Evolutionary conservation across 2,888 invertebrate species (phyloP).

Genomic region (Conus canariensis): DNA sequence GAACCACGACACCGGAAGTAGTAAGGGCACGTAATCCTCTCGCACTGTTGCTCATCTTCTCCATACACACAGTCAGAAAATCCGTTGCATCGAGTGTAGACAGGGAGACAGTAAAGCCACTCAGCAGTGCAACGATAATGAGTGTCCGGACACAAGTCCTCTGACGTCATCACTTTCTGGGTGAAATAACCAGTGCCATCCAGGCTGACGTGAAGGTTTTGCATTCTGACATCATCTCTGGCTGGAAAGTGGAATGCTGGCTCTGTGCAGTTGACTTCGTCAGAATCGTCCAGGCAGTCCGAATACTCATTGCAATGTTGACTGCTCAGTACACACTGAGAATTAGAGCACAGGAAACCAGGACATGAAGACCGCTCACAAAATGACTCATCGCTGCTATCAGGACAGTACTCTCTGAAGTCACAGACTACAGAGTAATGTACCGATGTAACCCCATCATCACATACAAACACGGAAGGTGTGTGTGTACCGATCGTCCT

Average conservation of each 20-base stretch:
- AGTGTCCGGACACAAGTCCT: not conserved
- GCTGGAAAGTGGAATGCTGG: not conserved
- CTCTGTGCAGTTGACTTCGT: not conserved
- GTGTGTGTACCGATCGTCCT: too few species aligned
- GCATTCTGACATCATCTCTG: not conserved
- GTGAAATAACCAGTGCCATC: not conserved
- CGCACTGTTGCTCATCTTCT: not conserved
- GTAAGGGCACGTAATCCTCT: not conserved
- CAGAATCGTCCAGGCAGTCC: slow-evolving; percentile 21
- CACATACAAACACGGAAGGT: too few species aligned
- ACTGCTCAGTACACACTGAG: not conserved
- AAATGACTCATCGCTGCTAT: not conserved
- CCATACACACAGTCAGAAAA: not conserved
- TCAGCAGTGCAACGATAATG: not conserved
- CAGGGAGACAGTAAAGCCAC: not conserved
- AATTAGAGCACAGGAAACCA: not conserved
- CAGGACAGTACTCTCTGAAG: slow-evolving; percentile 13
- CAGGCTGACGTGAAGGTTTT: not conserved
- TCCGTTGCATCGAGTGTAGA: slow-evolving; percentile 9
- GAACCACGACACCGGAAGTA: not conserved
- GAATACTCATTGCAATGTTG: slow-evolving; percentile 6
- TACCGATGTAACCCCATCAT: not conserved
- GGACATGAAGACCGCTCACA: not conserved
- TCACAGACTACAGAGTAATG: not conserved
- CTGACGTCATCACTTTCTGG: not conserved